Evolutionary conservation across 92 coral and sea anemone species (phyloP), one percentile per base, ranked within the genome.

Genomic region (Parazoanthus atlanticus): DNA sequence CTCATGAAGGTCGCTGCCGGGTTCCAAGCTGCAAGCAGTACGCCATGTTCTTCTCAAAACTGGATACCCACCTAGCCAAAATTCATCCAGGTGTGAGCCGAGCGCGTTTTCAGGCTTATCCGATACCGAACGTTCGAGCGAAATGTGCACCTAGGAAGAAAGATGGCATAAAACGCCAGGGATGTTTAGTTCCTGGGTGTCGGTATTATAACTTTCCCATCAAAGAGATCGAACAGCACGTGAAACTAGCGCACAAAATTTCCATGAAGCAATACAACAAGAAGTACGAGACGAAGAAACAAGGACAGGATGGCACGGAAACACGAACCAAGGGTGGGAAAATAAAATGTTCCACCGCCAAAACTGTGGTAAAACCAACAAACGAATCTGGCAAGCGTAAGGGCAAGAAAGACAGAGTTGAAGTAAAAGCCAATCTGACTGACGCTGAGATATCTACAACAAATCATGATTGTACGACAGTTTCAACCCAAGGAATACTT

Each of bases 11-110:
- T 33, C 79, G 79, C 52, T 75, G 79, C 43, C 46, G 52, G 40
- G 79, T 75, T 19, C 79, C 79, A 33, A 75, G 79, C 16, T 75
- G 79, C 79, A 75, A 75, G 46, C 79, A 75, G 43, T 75, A 75
- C 79, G 79, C 79, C 43, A 75, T 75, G 79, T 75, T 32, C 29
- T 75, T 75, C 43, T 32, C 29, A 3, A 75, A 75, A 33, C n/a
- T 75, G 30, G 30, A 25, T 11, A 36, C 16, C 6, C 79, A 75
- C 5, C 43, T 75, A 0, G 40, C 79, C 7, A 34, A 33, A 75
- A 12, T 34, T 75, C 79, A 75, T 41, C 28, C 23, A 6, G 49
- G 79, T 19, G 36, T 75, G 79, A 75, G 79, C 79, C 30, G 43
- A 10, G 43, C 40, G 49, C 79, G 79, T 34, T 75, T 75, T n/a